phyloP scores from a whole-genome alignment of 2,888 invertebrate species.

The Cybosia mesomella region DNA sequence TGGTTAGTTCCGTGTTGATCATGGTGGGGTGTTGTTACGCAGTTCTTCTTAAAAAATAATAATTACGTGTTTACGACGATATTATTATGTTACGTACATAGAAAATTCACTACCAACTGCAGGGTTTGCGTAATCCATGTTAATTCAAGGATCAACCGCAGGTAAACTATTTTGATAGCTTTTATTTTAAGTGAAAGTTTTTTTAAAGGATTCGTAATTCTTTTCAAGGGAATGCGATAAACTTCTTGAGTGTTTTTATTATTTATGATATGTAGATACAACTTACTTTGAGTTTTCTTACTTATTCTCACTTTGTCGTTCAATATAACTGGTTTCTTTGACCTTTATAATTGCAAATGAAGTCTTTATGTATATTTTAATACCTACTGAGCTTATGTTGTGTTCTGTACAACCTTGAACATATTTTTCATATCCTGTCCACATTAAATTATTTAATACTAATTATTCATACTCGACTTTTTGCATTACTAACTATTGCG shows the following conservation, averaged over 20 bases:
- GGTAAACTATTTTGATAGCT: conserved; percentile 58
- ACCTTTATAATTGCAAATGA: conserved; percentile 34
- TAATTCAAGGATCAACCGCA: conserved; percentile 58
- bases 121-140: conserved; percentile 62
- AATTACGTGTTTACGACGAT: conserved; percentile 62
- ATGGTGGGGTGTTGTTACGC: conserved; percentile 62
- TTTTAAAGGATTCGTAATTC: conserved; percentile 16
- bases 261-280: neutral
- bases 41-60: conserved; percentile 57
- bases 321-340: conserved; percentile 41
- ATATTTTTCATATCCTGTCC: conserved; percentile 36
- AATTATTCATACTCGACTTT: neutral
- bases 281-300: conserved; percentile 10
- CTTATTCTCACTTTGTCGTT: conserved; percentile 13
- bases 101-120: conserved; percentile 57
- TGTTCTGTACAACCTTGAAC: conserved; percentile 42
- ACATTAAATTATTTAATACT: neutral
- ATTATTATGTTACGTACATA: conserved; percentile 65
- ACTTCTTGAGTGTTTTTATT: conserved; percentile 6
- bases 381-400: neutral
- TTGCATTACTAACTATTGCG: neutral
- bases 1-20: conserved; percentile 65
- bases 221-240: conserved; percentile 35
- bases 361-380: conserved; percentile 5
- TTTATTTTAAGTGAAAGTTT: conserved; percentile 74